Percentiles rank a stretch among this genome's conserved stretches.
These are phyloP conservation scores for Ispidina picta DNA, from an alignment of 2,797 vertebrate genomes.

Conservation along the genomic window DNA sequence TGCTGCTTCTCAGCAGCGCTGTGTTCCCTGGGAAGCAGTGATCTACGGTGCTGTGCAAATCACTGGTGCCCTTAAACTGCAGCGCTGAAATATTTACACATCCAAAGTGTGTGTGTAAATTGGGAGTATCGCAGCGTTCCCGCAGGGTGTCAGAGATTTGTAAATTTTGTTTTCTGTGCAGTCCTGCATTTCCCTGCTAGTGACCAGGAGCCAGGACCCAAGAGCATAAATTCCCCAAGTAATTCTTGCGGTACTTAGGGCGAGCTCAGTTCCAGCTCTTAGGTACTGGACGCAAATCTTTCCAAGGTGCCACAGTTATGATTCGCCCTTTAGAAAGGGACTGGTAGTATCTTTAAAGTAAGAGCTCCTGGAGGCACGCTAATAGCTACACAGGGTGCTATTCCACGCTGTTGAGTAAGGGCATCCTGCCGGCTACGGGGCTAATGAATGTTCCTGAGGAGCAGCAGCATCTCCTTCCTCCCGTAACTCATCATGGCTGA, in stretches of 20 bases:
- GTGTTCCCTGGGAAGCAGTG: conserved; percentile 52
- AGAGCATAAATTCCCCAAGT: conserved; percentile 59
- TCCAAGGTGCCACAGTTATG: conserved; percentile 1
- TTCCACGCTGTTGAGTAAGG: conserved; percentile 24
- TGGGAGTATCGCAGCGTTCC: conserved; percentile 27
- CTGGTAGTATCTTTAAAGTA: conserved; percentile 38
- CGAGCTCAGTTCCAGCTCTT: conserved; percentile 29
- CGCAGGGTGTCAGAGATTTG: conserved; percentile 45
- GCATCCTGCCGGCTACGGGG: conserved; percentile 3
- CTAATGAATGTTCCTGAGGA: conserved; percentile 12
- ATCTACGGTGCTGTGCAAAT: conserved; percentile 64
- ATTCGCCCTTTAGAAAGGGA: conserved; percentile 31
- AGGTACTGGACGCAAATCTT: conserved; percentile 41
- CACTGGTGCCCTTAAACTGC: conserved; percentile 64
- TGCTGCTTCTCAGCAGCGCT: conserved; percentile 19
- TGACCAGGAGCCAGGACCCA: neutral
- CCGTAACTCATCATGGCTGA: neutral
- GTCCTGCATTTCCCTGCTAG: neutral
- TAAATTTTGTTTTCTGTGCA: conserved; percentile 53
- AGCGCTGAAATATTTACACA: conserved; percentile 59
- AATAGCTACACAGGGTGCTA: neutral
- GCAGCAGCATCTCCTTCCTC: neutral
- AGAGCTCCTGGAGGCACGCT: neutral
- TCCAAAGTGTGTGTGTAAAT: conserved; percentile 53
- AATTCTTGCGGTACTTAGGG: conserved; percentile 46